phyloP scores from a whole-genome alignment of 2,888 invertebrate genomes.

The Rutpela maculata region DNA sequence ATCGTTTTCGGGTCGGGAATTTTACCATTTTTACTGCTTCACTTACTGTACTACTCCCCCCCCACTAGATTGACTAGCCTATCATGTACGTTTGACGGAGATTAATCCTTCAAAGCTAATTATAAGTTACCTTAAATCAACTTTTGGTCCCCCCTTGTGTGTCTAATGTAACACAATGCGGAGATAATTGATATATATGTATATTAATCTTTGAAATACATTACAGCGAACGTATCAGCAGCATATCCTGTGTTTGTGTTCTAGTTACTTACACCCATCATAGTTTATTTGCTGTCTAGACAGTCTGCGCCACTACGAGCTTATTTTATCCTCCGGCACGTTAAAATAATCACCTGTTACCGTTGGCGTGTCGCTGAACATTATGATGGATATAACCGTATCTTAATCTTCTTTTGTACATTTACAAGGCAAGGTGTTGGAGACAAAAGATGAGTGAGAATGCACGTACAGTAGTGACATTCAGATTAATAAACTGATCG shows the following conservation, averaged over 20 bases:
- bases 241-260: not conserved
- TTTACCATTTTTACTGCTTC: no score
- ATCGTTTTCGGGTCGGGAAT: no score
- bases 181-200: not conserved
- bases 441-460: not conserved
- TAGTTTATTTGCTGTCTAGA: constrained; percentile 1
- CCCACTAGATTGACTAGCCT: no score
- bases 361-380: not conserved
- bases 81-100: not conserved
- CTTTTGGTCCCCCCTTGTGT: not conserved
- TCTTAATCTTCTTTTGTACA: not conserved
- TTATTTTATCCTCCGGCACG: not conserved
- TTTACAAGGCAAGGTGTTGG: not conserved
- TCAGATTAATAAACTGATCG: no score
- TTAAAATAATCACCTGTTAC: not conserved
- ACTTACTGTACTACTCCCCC: no score
- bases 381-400: not conserved
- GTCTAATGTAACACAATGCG: not conserved
- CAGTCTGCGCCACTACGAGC: not conserved
- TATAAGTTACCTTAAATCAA: not conserved
- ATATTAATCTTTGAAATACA: not conserved
- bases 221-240: not conserved
- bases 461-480: no score
- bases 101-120: not conserved
- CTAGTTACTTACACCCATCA: not conserved